Evolutionary conservation across 2,797 vertebrate genomes (phyloP), one percentile per base, ranked within the genome.

Genomic region (Hippoglossus hippoglossus): DNA sequence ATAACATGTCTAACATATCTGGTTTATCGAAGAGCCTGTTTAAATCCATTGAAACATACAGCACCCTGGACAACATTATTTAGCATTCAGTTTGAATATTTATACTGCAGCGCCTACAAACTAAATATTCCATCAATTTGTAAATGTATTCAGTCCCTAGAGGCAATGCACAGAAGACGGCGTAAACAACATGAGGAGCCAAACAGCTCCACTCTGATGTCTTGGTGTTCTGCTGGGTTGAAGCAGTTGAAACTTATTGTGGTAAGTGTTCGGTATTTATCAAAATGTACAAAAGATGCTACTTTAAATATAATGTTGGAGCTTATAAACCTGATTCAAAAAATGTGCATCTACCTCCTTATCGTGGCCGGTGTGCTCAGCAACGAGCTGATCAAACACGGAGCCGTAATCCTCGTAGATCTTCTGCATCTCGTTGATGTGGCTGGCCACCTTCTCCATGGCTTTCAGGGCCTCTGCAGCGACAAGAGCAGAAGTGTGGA

Each of bases 341-440:
- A 63, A 60, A 51, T 6, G 55, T 31, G 31, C 0, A 6, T 12
- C 28, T 71, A 98, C 98, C 96, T 99, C 98, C 90, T 96, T 97
- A 77, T 98, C 94, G 0, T 93, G 91, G 67, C 96, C 96, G 0
- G 91, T 97, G 91, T 99, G 98, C 87, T 99, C 98, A 0, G 96
- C 95, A 9, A 99, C 97, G 0, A 99, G 94, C 90, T 98, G 98
- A 89, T 99, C 98, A 73, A 99, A 99, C 80, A 99, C 97, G 0
- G 96, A 90, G 77, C 98, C 97, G 1, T 98, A 99, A 85, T 98
- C 98, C 92, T 99, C 98, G 9, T 99, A 98, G 84, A 99, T 96
- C 94, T 99, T 99, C 94, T 99, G 98, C 98, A 99, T 99, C 93
- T 99, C 98, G 0, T 99, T 99, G 89, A 99, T 99, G 89, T 99